Evolutionary conservation across 2,888 invertebrate species (phyloP), one percentile per base, ranked within the genome.

Genomic region (Leptopilina drosophilae): DNA sequence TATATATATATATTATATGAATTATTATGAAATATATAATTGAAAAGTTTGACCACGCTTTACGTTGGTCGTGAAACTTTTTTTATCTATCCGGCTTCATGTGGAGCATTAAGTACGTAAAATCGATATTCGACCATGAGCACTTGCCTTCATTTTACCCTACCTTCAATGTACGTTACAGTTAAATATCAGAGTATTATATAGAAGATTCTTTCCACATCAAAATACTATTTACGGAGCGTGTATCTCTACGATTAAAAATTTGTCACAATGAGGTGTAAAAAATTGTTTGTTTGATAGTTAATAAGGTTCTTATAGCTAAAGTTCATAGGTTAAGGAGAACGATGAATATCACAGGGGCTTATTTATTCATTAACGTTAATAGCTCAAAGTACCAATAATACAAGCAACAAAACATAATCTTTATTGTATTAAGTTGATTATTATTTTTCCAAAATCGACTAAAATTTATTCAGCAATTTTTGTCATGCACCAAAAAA

Each of bases 241-340:
- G 84, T 84, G 82, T 82, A 82, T 82, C 82, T 81, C 77, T 76
- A 81, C 20, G 33, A 40, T 78, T 81, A 15, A 33, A 75, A 49
- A 78, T 65, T 75, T 73, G 82, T 78, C 79, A 82, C 82, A 80
- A 80, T 84, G 84, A 85, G 85, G 82, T 88, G 88, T 87, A 88
- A 86, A 88, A 88, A 88, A 88, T 87, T 85, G 84, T 87, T 88
- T 84, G 85, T 87, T 87, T 85, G 81, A 78, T 88, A 85, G 86
- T 86, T 84, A 73, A 84, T 87, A 87, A 87, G 87, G 79, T 83
- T 80, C 82, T 84, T 76, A 76, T 81, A 81, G 76, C 75, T 80
- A 78, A 73, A 76, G 26, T 76, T 78, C 75, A 78, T 82, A 82
- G 80, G 73, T 73, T 76, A 76, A 64, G 76, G 33, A 64, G 64